Conservation (phyloP, 2,113 vertebrate species). For the Maccullochella peelii region DNA sequence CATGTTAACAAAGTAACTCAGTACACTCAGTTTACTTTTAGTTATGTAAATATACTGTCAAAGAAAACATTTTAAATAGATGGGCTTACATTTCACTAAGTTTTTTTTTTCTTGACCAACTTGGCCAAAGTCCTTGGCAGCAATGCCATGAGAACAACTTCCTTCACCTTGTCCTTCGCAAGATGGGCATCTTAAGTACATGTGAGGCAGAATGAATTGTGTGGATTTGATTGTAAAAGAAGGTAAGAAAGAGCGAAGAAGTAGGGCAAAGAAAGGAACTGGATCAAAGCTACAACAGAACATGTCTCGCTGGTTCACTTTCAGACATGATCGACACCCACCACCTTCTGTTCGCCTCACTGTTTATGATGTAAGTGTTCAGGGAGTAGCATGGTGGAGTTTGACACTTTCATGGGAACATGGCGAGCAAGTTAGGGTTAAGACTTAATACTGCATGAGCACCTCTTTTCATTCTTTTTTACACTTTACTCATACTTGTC, state of each 20-base stretch:
- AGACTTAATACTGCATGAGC: background rate
- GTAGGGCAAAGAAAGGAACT: background rate
- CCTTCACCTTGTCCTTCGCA: background rate
- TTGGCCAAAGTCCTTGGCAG: background rate
- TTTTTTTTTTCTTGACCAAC: background rate
- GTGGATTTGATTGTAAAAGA: background rate
- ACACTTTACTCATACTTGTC: constrained; percentile 58
- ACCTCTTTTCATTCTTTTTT: constrained; percentile 3
- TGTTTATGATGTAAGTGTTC: background rate
- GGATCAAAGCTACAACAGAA: background rate
- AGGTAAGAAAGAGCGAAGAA: background rate
- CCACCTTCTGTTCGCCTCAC: background rate
- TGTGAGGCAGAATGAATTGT: background rate
- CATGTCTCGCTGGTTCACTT: background rate
- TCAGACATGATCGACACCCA: background rate
- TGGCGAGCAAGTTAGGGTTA: no score
- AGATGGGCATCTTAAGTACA: background rate
- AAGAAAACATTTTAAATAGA: no score
- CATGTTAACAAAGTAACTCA: background rate
- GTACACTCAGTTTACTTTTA: background rate
- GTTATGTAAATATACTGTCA: no score
- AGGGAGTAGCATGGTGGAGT: background rate
- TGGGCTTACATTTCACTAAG: background rate
- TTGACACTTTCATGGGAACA: background rate
- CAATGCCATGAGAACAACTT: background rate